Percentiles rank a stretch among this genome's conserved stretches.
Conservation (phyloP, 92 coral and sea anemone genomes). For the Chrysogorgia sp. region DNA sequence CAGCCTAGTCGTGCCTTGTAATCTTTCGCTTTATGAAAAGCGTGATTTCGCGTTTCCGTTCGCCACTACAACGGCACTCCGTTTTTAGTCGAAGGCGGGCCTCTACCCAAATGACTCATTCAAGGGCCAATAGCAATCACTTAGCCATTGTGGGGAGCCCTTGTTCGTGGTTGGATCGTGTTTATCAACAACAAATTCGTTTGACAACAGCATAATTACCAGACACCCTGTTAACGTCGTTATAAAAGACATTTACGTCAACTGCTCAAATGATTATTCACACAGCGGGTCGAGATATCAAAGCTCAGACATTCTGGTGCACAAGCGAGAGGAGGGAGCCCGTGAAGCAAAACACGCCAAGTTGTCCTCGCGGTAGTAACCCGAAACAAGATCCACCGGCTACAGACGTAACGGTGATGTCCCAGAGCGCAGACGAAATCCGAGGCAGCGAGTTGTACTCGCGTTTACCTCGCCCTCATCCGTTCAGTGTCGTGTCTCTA, state of each 20-base stretch:
- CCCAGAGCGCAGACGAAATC: slow-evolving; percentile 6
- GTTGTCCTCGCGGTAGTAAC: not conserved
- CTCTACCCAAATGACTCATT: slow-evolving; percentile 35
- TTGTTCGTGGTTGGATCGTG: slow-evolving; percentile 93
- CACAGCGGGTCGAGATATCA: slow-evolving; percentile 81
- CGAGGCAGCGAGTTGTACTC: slow-evolving; percentile 31
- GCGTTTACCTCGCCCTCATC: slow-evolving; percentile 39
- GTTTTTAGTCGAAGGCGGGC: slow-evolving; percentile 37
- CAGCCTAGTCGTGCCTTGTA: not conserved
- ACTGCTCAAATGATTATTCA: slow-evolving; percentile 91
- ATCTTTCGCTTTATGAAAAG: not conserved
- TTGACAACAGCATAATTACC: slow-evolving; percentile 99
- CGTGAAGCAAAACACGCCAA: not conserved
- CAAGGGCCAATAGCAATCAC: slow-evolving; percentile 37
- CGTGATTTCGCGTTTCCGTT: not conserved
- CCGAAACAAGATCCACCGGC: too few relatives aligned
- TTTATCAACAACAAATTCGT: slow-evolving; percentile 99
- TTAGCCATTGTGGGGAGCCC: slow-evolving; percentile 38
- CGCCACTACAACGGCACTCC: not conserved
- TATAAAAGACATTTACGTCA: slow-evolving; percentile 96
- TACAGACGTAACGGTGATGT: too few relatives aligned
- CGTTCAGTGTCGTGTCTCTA: slow-evolving; percentile 95
- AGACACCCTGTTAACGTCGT: slow-evolving; percentile 99
- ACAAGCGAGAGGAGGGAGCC: slow-evolving; percentile 39
- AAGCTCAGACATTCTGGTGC: slow-evolving; percentile 55